Percentiles rank a stretch among this genome's conserved stretches.
phyloP scores from a whole-genome alignment of 2,113 vertebrate species.

The Patagioenas fasciata region DNA sequence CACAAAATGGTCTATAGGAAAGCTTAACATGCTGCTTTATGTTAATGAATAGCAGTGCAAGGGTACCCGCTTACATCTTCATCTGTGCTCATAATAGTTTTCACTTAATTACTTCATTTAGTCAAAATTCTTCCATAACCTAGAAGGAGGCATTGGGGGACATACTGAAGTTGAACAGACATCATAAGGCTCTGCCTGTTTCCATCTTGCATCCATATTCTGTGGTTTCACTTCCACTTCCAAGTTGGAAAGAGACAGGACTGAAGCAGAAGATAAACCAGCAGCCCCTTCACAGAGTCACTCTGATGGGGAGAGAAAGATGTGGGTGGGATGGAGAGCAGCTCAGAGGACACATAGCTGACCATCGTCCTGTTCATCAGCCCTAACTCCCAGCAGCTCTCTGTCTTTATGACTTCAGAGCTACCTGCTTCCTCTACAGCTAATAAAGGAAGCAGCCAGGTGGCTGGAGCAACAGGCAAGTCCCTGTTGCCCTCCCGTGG shows the following conservation, averaged over 20 bases:
- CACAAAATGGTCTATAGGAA: background rate
- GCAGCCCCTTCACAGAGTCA: background rate
- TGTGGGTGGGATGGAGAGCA: fast-evolving
- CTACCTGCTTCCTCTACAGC: background rate
- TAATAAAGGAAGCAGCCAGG: background rate
- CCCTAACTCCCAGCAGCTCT: background rate
- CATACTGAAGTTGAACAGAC: background rate
- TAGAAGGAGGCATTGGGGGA: background rate
- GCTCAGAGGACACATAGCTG: background rate
- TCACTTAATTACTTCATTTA: background rate
- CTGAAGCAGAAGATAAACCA: background rate
- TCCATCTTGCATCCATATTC: background rate
- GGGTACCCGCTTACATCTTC: background rate
- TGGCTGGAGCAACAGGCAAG: background rate
- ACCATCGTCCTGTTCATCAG: background rate
- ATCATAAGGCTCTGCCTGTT: background rate
- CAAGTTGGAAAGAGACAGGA: background rate
- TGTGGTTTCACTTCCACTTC: background rate
- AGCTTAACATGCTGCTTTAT: background rate
- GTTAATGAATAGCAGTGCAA: background rate
- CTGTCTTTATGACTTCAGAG: background rate
- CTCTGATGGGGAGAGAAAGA: background rate
- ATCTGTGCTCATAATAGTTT: background rate
- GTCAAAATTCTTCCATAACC: background rate
- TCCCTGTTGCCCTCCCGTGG: background rate